phyloP scores from a whole-genome alignment of 2,888 invertebrate species.

The Adelognathus sp. region DNA sequence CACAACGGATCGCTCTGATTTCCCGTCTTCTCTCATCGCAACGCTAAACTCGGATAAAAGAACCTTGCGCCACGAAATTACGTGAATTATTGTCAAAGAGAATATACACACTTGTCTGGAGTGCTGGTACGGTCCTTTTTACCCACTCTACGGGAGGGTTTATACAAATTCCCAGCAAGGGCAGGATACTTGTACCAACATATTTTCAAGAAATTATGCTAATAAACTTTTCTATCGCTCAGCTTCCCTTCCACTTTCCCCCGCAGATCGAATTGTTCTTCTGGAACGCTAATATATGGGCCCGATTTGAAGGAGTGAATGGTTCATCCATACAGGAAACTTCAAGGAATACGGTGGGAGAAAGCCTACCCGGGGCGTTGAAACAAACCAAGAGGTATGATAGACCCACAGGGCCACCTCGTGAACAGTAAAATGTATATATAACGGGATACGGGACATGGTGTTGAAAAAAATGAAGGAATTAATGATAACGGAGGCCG shows the following conservation, averaged over 20 bases:
- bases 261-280: too few relatives aligned
- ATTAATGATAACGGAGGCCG: background rate
- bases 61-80: constrained; percentile 50
- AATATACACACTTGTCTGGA: constrained; percentile 45
- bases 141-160: background rate
- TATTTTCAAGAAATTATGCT: background rate
- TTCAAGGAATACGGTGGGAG: too few relatives aligned
- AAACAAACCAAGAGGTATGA: too few relatives aligned
- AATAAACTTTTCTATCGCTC: too few relatives aligned
- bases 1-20: constrained; percentile 47
- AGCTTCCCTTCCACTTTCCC: too few relatives aligned
- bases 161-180: background rate
- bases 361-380: too few relatives aligned
- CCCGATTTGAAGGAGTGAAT: too few relatives aligned
- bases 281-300: too few relatives aligned
- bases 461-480: background rate
- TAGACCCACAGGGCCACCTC: too few relatives aligned
- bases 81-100: constrained; percentile 56
- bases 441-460: too few relatives aligned
- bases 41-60: constrained; percentile 53
- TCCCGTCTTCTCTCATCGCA: constrained; percentile 49
- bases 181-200: background rate
- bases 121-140: background rate
- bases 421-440: too few relatives aligned
- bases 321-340: too few relatives aligned